phyloP scores from a whole-genome alignment of 2,113 vertebrate genomes.

The Bungarus multicinctus region DNA sequence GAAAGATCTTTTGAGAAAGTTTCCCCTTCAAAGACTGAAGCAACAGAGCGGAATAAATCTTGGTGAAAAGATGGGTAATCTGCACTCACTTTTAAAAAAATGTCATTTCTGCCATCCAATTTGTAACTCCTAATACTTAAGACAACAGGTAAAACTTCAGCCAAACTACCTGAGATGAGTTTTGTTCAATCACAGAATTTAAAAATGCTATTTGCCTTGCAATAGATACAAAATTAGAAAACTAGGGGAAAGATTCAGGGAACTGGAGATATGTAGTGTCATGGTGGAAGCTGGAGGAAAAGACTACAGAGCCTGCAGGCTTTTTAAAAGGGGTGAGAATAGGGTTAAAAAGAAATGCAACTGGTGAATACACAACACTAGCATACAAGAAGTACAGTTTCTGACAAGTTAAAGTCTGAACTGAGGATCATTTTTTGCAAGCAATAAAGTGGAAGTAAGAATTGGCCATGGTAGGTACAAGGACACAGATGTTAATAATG shows the following conservation, averaged over 20 bases:
- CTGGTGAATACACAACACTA: not conserved
- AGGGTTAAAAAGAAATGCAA: not conserved
- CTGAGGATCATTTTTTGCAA: not conserved
- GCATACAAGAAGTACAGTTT: not conserved
- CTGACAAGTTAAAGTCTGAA: not conserved
- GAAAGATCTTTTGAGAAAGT: not conserved
- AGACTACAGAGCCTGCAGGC: not conserved
- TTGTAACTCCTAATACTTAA: not conserved
- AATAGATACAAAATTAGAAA: not conserved
- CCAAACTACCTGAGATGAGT: not conserved
- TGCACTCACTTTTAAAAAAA: not conserved
- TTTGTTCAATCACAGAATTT: not conserved
- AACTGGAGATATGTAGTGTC: not conserved
- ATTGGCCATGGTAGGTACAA: not conserved
- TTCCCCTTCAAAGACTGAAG: fast-evolving
- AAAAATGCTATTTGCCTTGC: not conserved
- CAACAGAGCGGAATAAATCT: not conserved
- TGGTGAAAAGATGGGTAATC: not conserved
- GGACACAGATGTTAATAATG: too few species aligned
- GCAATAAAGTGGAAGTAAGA: not conserved
- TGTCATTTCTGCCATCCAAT: not conserved
- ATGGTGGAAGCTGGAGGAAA: not conserved
- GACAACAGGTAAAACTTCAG: not conserved
- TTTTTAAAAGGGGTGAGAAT: not conserved
- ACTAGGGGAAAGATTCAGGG: not conserved